Evolutionary conservation across 2,113 vertebrate species (phyloP), one percentile per base, ranked within the genome.

Genomic region (Apteryx mantelli): DNA sequence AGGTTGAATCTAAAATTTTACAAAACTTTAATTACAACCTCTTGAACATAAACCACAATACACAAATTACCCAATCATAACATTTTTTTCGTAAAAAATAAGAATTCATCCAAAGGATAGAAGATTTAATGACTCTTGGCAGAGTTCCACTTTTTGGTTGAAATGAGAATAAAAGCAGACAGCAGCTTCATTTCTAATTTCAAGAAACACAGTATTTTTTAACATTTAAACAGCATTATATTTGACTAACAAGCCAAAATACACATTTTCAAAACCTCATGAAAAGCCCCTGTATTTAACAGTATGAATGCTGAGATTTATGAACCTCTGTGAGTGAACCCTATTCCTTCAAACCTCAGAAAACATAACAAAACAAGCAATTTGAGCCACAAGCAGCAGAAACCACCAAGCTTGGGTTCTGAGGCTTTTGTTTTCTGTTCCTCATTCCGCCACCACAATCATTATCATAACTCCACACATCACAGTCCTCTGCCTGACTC

Each of bases 111-210:
- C 95, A 97, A 94, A 97, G 88, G 95, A 97, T 93, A 93, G 95
- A 97, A 95, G 91, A 97, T 93, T 93, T 97, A 97, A 97, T 97
- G 96, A 95, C 89, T 97, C 96, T 97, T 97, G 97, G 96, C 95
- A n/a, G 93, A 90, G 93, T 95, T 97, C 94, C 97, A 97, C 94
- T 95, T 95, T 91, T 80, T 86, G 76, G 93, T 91, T 96, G 95
- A 95, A 96, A 96, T 56, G 79, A 95, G 94, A 95, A 95, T 96
- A 96, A 97, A 97, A 94, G 95, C 95, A 97, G 93, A 97, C 91
- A 64, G 96, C 96, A 94, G 95, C 89, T 95, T 97, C 82, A 55
- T 94, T 97, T 95, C 82, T 93, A 90, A 96, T 96, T 95, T 97
- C 91, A 96, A 94, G 89, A 95, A 96, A 96, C 91, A 95, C 85